A percentile compares a stretch with the other conserved stretches of the same genome.
Evolutionary conservation across 2,888 invertebrate genomes (phyloP).

Genomic region (Cryptocheilus praepositus): DNA sequence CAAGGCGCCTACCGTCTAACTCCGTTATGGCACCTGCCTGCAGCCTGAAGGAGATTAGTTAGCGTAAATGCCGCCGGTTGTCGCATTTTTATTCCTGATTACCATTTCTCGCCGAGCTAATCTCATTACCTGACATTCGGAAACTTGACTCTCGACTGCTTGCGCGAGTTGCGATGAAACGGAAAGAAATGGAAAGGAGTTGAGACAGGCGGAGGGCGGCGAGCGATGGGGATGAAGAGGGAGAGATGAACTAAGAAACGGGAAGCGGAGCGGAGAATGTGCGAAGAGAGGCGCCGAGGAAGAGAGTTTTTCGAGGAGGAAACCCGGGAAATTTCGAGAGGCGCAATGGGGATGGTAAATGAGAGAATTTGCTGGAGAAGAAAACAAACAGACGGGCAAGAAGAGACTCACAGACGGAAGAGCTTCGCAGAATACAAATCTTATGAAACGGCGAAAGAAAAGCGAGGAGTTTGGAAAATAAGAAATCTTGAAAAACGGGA

Average conservation of each 20-base stretch:
- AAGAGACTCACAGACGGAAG: too few relatives aligned
- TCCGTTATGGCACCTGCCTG: conserved; percentile 54
- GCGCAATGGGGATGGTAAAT: too few relatives aligned
- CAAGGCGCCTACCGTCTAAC: conserved; percentile 48
- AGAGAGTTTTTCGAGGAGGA: not conserved
- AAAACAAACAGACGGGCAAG: too few relatives aligned
- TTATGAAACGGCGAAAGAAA: too few relatives aligned
- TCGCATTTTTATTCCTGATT: conserved; percentile 72
- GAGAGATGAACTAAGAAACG: not conserved
- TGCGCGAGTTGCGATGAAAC: conserved; percentile 9
- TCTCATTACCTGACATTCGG: conserved; percentile 60
- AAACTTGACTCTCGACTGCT: conserved; percentile 46
- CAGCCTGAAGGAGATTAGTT: conserved; percentile 70
- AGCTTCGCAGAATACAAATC: too few relatives aligned
- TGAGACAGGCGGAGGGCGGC: conserved; percentile 25
- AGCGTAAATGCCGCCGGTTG: conserved; percentile 69
- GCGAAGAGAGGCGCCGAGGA: not conserved
- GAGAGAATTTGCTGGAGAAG: too few relatives aligned
- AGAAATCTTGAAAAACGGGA: too few relatives aligned
- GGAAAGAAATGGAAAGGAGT: conserved; percentile 1
- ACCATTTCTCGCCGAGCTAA: conserved; percentile 68
- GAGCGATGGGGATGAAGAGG: conserved; percentile 20
- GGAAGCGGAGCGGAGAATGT: not conserved
- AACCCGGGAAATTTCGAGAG: too few relatives aligned
- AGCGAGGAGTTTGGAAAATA: too few relatives aligned